A percentile compares a stretch with the other conserved stretches of the same genome.
Conservation (phyloP, 1,140 invertebrate species). For the Notospermus geniculatus region DNA sequence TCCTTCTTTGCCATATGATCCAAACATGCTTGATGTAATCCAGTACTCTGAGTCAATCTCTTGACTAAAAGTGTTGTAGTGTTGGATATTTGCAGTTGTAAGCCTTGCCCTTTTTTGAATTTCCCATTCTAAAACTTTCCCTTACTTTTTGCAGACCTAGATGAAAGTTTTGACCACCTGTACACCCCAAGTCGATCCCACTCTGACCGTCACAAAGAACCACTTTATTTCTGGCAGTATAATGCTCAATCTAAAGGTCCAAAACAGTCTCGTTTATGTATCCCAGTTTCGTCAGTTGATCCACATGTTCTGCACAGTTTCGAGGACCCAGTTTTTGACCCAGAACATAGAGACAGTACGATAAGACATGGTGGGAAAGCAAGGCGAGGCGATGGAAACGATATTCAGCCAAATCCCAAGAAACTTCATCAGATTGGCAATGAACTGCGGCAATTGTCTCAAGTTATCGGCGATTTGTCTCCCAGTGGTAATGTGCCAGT, state of each 20-base stretch:
- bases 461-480: constrained; percentile 92
- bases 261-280: constrained; percentile 64
- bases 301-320: constrained; percentile 80
- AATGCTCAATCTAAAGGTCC: constrained; percentile 98
- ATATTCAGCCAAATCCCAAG: constrained; percentile 89
- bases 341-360: constrained; percentile 23
- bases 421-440: constrained; percentile 88
- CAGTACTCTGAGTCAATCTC: no score
- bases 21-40: no score
- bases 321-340: constrained; percentile 54
- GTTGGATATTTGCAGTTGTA: constrained; percentile 22
- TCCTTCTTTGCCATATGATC: no score
- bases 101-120: constrained; percentile 64
- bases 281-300: constrained; percentile 66
- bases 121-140: constrained; percentile 42
- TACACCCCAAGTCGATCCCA: background rate
- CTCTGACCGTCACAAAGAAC: no score
- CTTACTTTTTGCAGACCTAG: constrained; percentile 61
- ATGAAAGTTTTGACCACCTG: constrained; percentile 57
- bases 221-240: constrained; percentile 92
- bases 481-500: constrained; percentile 85
- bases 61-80: no score
- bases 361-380: constrained; percentile 78
- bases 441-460: constrained; percentile 88
- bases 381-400: constrained; percentile 95